Percentiles rank a stretch among this genome's conserved stretches.
Conservation (phyloP, 2,797 vertebrate genomes). For the Acanthurus lineatus region DNA sequence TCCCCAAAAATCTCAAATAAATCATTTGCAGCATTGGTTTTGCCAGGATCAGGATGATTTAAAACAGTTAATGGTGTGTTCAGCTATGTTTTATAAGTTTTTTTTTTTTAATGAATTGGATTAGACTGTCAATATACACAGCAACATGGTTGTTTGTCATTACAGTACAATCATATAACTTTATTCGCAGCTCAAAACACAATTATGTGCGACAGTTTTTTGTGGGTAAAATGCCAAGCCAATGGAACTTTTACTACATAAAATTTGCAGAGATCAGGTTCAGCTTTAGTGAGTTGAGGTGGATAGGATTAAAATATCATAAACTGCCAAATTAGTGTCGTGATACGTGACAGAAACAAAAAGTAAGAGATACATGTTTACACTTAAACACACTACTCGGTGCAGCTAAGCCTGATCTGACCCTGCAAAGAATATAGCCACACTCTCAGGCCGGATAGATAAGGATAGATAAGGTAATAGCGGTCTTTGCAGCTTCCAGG, state of each 20-base stretch:
- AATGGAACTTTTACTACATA: not conserved
- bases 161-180: too few relatives aligned
- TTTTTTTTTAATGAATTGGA: too few relatives aligned
- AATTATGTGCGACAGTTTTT: too few relatives aligned
- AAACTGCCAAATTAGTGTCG: conserved; percentile 3
- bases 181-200: too few relatives aligned
- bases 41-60: too few relatives aligned
- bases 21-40: too few relatives aligned
- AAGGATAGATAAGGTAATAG: too few relatives aligned
- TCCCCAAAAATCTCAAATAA: too few relatives aligned
- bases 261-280: conserved; percentile 6
- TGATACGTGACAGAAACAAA: not conserved
- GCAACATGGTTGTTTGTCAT: too few relatives aligned
- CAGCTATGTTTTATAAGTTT: too few relatives aligned
- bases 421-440: not conserved
- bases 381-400: not conserved
- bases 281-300: not conserved
- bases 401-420: not conserved
- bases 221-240: not conserved
- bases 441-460: not conserved
- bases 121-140: too few relatives aligned
- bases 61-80: too few relatives aligned
- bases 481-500: not conserved
- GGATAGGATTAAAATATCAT: conserved; percentile 18
- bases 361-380: not conserved